phyloP scores from a whole-genome alignment of 1,140 invertebrate species.

The Drosophila takahashii region DNA sequence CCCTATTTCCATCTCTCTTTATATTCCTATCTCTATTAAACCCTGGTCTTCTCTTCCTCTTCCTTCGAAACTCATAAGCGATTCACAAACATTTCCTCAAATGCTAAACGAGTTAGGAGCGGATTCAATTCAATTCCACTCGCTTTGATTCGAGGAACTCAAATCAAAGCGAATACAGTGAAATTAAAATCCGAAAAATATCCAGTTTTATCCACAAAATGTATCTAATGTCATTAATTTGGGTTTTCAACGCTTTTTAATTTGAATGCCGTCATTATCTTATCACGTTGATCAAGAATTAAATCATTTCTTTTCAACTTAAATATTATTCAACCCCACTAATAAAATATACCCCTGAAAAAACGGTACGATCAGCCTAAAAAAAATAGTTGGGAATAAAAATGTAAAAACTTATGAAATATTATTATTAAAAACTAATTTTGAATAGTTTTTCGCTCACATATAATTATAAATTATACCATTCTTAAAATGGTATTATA shows the following conservation, averaged over 20 bases:
- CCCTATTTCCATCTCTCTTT: neutral
- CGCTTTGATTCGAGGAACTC: constrained; percentile 14
- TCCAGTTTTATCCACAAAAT: neutral
- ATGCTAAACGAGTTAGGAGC: constrained; percentile 39
- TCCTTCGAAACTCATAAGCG: constrained; percentile 29
- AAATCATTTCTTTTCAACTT: neutral
- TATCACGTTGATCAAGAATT: constrained; percentile 1
- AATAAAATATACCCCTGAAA: too few species aligned
- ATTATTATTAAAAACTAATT: too few species aligned
- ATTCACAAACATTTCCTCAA: constrained; percentile 62
- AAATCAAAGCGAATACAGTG: neutral
- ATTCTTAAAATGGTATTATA: too few species aligned
- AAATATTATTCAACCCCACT: neutral
- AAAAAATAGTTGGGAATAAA: too few species aligned
- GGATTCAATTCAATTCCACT: constrained; percentile 8
- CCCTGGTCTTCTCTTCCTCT: neutral
- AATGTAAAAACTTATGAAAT: too few species aligned
- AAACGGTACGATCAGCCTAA: too few species aligned
- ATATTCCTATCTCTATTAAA: constrained; percentile 14
- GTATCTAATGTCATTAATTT: neutral
- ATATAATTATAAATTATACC: too few species aligned
- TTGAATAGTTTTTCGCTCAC: too few species aligned
- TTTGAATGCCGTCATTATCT: neutral
- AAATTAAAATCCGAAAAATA: neutral
- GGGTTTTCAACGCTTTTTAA: neutral